Percentiles rank a stretch among this genome's conserved stretches.
These are phyloP conservation scores for Chelonia mydas DNA, from an alignment of 2,797 vertebrate species.

Conservation along the genomic window DNA sequence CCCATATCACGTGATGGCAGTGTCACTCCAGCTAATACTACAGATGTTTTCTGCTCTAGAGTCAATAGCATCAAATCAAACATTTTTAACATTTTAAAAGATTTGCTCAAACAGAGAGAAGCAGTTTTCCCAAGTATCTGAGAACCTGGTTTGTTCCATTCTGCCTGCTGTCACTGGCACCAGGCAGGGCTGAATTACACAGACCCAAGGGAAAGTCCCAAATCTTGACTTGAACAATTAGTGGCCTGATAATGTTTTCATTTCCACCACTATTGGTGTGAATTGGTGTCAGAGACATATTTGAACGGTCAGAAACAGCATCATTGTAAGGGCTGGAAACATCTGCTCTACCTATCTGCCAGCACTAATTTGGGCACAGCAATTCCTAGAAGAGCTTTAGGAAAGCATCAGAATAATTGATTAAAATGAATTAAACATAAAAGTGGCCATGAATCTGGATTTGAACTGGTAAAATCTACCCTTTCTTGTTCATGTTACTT, in stretches of 20 bases:
- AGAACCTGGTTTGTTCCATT: background rate
- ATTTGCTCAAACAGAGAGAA: background rate
- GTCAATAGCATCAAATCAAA: background rate
- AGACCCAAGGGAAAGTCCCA: background rate
- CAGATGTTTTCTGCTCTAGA: background rate
- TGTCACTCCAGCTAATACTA: background rate
- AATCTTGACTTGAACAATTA: background rate
- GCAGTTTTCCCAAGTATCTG: background rate
- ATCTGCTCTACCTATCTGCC: background rate
- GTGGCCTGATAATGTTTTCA: background rate
- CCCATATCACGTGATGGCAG: background rate
- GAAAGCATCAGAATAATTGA: background rate
- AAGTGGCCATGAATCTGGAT: background rate
- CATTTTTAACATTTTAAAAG: background rate
- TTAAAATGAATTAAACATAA: background rate
- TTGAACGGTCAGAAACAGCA: background rate
- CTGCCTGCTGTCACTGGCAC: background rate
- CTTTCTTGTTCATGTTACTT: background rate
- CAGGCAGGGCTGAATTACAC: background rate
- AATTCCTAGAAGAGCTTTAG: background rate
- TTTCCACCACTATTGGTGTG: background rate
- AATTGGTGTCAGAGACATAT: background rate
- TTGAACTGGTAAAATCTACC: background rate
- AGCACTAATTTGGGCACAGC: background rate
- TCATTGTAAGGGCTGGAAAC: background rate